These are phyloP conservation scores for Eriosoma lanigerum DNA, from an alignment of 1,140 invertebrate genomes.

Conservation along the genomic window DNA sequence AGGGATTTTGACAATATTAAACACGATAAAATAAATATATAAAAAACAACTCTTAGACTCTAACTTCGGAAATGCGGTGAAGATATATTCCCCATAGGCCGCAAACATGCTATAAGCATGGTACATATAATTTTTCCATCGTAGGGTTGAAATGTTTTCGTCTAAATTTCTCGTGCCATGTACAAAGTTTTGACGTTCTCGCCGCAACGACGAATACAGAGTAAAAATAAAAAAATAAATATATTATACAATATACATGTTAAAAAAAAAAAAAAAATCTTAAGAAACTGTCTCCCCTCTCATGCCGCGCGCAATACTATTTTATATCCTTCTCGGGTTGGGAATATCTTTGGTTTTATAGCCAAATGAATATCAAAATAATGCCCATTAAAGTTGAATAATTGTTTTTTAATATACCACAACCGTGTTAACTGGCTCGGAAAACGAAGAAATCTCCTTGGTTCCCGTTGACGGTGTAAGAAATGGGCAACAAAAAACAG, in stretches of 20 bases:
- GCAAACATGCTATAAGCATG: constrained; percentile 7
- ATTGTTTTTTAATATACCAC: constrained; percentile 50
- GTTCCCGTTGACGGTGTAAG: not conserved
- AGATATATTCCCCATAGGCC: constrained; percentile 21
- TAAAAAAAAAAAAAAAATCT: constrained; percentile 2
- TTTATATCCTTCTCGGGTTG: constrained; percentile 6
- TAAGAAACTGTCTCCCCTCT: constrained; percentile 1
- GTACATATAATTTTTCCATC: constrained; percentile 29
- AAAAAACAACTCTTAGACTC: not conserved
- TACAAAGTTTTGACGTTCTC: constrained; percentile 13
- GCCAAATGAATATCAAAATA: constrained; percentile 52
- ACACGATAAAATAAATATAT: not conserved
- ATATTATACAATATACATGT: not conserved
- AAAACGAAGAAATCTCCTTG: constrained; percentile 36
- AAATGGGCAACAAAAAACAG: not conserved
- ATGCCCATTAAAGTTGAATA: constrained; percentile 52
- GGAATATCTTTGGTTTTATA: constrained; percentile 49
- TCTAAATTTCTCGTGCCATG: constrained; percentile 10
- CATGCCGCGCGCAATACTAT: not conserved
- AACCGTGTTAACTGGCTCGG: constrained; percentile 37
- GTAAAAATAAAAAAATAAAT: not conserved
- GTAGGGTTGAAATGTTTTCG: constrained; percentile 28
- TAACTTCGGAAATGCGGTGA: not conserved
- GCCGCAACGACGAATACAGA: not conserved
- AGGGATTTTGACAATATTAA: not conserved